Evolutionary conservation across 2,888 invertebrate species (phyloP).

Genomic region (Abrostola triplasia): DNA sequence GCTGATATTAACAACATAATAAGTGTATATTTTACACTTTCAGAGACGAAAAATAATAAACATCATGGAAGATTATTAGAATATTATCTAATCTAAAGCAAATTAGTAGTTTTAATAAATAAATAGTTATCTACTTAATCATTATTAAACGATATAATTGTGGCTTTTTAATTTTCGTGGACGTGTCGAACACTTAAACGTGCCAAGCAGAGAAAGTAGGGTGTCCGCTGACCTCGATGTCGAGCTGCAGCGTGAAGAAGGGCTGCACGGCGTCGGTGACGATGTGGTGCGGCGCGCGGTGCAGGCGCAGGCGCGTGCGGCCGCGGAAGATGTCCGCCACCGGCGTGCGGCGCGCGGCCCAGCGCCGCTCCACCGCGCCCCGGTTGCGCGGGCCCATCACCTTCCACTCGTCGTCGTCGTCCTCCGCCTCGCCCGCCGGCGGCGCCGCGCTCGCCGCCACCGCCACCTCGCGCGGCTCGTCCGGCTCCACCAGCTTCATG

Average conservation of each 20-base stretch:
- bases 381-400: constrained; percentile 96
- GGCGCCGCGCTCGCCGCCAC: constrained; percentile 72
- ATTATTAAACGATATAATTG: not conserved
- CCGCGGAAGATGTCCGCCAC: constrained; percentile 98
- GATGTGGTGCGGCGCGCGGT: constrained; percentile 90
- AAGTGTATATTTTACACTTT: constrained; percentile 51
- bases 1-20: constrained; percentile 61
- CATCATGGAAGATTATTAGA: constrained; percentile 58
- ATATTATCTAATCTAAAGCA: no score
- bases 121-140: no score
- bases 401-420: constrained; percentile 91
- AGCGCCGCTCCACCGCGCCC: constrained; percentile 95
- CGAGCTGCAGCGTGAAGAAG: constrained; percentile 97
- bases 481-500: constrained; percentile 88
- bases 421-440: constrained; percentile 74
- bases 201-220: no score
- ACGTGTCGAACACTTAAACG: no score
- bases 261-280: constrained; percentile 98
- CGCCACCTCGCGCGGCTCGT: constrained; percentile 81
- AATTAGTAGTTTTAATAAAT: no score
- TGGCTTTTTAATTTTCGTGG: no score
- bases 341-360: constrained; percentile 92
- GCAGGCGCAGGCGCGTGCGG: constrained; percentile 94
- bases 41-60: constrained; percentile 72
- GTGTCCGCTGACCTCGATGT: constrained; percentile 93